Evolutionary conservation across 2,113 vertebrate species (phyloP).

Genomic region (Leptocoma aspasia): DNA sequence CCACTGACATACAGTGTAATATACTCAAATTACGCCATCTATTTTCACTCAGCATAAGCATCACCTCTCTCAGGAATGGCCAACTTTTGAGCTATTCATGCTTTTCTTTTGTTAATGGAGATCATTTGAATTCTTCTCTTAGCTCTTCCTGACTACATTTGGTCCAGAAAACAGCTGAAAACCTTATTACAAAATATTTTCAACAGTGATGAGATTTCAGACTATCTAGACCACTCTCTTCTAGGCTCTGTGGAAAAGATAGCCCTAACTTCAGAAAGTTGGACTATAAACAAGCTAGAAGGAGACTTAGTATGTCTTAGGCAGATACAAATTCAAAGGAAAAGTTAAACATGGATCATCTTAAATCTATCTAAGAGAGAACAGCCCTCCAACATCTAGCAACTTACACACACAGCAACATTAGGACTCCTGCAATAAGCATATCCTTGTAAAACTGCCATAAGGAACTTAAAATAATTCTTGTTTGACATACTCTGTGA

Average conservation of each 20-base stretch:
- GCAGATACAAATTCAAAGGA: background rate
- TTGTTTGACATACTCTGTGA: background rate
- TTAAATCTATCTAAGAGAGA: background rate
- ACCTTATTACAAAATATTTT: background rate
- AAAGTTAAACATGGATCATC: background rate
- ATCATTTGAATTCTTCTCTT: background rate
- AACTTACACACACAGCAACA: accelerated
- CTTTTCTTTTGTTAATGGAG: background rate
- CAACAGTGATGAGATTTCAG: background rate
- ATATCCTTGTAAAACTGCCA: background rate
- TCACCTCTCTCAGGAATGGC: background rate
- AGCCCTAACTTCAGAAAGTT: background rate
- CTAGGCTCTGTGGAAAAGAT: background rate
- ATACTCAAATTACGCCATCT: background rate
- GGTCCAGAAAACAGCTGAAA: background rate
- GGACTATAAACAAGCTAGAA: background rate
- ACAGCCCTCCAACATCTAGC: background rate
- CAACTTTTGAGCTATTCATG: background rate
- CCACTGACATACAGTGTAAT: background rate
- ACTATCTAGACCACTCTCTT: background rate
- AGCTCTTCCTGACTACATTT: background rate
- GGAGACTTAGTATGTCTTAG: background rate
- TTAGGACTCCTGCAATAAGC: background rate
- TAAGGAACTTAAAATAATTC: background rate
- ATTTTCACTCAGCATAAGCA: background rate